Conservation (phyloP, 2,113 vertebrate genomes). For the Sterna hirundo region DNA sequence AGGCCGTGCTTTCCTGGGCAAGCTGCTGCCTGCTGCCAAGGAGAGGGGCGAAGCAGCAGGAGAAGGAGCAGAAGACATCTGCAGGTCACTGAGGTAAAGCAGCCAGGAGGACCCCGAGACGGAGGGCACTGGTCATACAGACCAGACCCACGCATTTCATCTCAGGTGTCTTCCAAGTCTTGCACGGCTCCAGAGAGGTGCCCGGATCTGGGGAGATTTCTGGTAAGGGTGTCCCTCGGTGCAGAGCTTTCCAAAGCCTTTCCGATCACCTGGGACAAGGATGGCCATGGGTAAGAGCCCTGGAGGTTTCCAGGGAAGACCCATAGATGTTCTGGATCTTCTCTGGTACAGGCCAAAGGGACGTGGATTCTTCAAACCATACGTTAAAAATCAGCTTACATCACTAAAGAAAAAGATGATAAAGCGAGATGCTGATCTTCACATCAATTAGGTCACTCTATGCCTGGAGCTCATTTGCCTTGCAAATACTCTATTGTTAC, state of each 20-base stretch:
- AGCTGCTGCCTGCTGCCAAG: not conserved
- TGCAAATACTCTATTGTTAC: constrained; percentile 41
- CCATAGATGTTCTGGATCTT: not conserved
- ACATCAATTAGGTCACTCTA: not conserved
- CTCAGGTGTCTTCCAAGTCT: not conserved
- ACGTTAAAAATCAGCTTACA: not conserved
- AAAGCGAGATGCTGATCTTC: not conserved
- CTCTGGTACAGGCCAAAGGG: not conserved
- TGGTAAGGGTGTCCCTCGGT: not conserved
- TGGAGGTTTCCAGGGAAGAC: not conserved
- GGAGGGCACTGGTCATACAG: fast-evolving
- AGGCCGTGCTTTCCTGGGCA: not conserved
- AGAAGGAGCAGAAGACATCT: not conserved
- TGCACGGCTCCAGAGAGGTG: not conserved
- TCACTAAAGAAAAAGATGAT: not conserved
- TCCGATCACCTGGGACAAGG: fast-evolving
- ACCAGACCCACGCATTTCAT: not conserved
- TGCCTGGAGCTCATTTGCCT: constrained; percentile 48
- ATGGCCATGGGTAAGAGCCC: not conserved
- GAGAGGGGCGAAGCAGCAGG: fast-evolving
- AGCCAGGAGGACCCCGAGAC: not conserved
- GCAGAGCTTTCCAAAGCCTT: not conserved
- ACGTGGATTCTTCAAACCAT: not conserved
- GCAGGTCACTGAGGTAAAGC: not conserved
- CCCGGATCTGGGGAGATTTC: not conserved